Conservation (phyloP, 2,797 vertebrate species). For the Rhinella marina region DNA sequence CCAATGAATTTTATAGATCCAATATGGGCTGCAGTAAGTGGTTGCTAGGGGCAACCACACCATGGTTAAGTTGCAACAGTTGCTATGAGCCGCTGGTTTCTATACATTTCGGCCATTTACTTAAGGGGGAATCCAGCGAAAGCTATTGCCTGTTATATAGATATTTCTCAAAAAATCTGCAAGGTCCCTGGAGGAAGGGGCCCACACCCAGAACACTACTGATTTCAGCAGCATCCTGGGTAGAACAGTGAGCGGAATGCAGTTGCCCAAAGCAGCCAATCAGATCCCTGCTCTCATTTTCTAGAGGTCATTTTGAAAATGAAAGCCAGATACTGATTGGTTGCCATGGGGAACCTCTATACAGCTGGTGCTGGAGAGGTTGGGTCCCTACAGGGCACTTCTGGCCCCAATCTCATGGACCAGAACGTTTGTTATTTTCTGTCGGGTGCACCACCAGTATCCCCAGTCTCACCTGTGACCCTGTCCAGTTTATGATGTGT, state of each 20-base stretch:
- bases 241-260: no score
- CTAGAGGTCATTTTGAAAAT: neutral
- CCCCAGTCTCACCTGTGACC: constrained; percentile 19
- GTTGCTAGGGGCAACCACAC: neutral
- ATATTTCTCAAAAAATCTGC: no score
- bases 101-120: no score
- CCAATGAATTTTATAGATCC: neutral
- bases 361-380: neutral
- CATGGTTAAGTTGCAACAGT: no score
- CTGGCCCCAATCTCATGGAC: neutral
- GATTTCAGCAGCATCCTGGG: no score
- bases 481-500: constrained; percentile 17
- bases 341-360: neutral
- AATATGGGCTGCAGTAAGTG: neutral
- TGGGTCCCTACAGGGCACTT: neutral
- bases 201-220: no score
- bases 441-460: neutral
- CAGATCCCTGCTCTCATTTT: no score
- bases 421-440: neutral
- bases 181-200: no score
- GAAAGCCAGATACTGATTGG: neutral
- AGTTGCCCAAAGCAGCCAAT: no score
- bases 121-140: no score
- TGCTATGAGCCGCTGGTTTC: no score
- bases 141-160: no score